Conservation (phyloP, 1,140 invertebrate genomes). For the Atta texana region DNA sequence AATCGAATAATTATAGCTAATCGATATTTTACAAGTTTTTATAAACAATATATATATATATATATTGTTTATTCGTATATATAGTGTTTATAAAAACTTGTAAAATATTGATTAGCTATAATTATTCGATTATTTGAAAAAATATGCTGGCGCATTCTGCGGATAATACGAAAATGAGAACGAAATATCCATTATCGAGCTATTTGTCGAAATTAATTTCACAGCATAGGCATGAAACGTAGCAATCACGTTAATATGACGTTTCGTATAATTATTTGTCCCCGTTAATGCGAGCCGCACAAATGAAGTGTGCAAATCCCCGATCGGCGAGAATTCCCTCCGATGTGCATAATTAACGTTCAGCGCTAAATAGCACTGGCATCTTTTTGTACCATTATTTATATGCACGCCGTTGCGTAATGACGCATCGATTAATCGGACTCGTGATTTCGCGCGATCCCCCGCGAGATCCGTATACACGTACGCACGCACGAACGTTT, state of each 20-base stretch:
- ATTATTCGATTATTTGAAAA: background rate
- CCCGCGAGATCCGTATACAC: background rate
- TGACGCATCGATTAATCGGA: constrained; percentile 62
- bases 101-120: background rate
- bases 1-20: background rate
- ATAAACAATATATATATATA: background rate
- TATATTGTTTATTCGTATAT: too few species aligned
- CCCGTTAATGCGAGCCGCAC: constrained; percentile 27
- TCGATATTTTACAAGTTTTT: background rate
- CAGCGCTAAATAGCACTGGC: background rate
- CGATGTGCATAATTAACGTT: constrained; percentile 58
- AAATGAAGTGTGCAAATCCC: constrained; percentile 32
- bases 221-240: background rate
- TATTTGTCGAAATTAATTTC: constrained; percentile 52
- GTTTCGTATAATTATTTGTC: constrained; percentile 36
- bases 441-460: constrained; percentile 20
- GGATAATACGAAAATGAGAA: background rate
- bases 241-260: constrained; percentile 35
- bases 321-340: background rate
- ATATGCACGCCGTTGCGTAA: constrained; percentile 53
- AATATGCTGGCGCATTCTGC: background rate
- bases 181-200: background rate
- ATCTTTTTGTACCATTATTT: constrained; percentile 62
- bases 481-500: constrained; percentile 11
- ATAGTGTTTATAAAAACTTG: background rate